Base-by-base conservation (phyloP, 2,888 invertebrate genomes). In the Mesorhabditis sp. region DNA sequence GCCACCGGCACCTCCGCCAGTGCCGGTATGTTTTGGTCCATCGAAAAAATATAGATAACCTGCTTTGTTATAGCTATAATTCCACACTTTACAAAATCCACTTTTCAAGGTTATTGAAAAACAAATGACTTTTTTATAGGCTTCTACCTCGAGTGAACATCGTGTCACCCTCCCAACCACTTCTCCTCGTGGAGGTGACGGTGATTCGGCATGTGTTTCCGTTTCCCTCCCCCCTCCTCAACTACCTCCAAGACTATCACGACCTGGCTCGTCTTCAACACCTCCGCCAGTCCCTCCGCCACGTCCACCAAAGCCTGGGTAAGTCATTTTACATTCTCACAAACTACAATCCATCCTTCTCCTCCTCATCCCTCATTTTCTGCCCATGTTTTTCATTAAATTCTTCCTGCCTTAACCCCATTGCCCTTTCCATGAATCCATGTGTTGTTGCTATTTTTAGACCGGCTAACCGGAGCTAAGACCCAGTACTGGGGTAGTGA, bases 231-330 rank as follows among this genome's bases (percentile, higher is more conserved):
- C 58, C 7, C 58, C 58, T 13, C 58, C 58, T 13, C n/a, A 10
- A 50, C 58, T 50, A 10, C 58, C 58, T 13, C 58, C 58, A n/a
- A 50, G 58, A 50, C 10, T n/a, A n/a, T 50, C 58, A 50, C 7
- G 58, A 50, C 58, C 58, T n/a, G 58, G 58, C 58, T 50, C 58
- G 10, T 13, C 58, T n/a, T 50, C 58, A 10, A n/a, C n/a, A 10
- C n/a, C 58, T 13, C n/a, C 58, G 7, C 58, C 58, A 50, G 10
- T 50, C n/a, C 58, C 58, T 13, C 58, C 58, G n/a, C 58, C 58
- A 50, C 7, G 58, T 13, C 58, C 58, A 50, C 58, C 58, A 50
- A 50, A 50, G 58, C 58, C 58, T 50, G 58, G 58, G 58, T 50
- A 13, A 13, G 58, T 50, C 28, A 50, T 50, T 50, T n/a, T 10